phyloP scores from a whole-genome alignment of 2,797 vertebrate genomes.

The Gobionotothen gibberifrons region DNA sequence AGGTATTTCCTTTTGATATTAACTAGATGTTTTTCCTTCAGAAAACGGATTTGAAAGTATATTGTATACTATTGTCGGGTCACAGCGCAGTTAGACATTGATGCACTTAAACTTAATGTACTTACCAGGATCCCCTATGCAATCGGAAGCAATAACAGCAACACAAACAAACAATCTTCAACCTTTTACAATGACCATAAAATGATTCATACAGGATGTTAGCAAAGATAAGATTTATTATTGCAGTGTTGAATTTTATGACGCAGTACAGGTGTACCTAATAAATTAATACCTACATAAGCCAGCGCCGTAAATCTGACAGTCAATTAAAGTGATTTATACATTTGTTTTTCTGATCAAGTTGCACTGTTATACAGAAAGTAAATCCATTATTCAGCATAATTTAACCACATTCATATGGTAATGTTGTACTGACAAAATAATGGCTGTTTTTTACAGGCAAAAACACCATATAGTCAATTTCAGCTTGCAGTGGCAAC shows the following conservation, averaged over 20 bases:
- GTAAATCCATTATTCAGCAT: background rate
- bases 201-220: constrained; percentile 11
- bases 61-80: background rate
- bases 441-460: background rate
- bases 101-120: background rate
- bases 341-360: background rate
- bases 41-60: background rate
- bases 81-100: background rate
- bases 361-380: constrained; percentile 7
- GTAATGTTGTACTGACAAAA: constrained; percentile 1
- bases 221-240: constrained; percentile 10
- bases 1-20: background rate
- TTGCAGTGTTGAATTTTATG: constrained; percentile 15
- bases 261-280: constrained; percentile 20
- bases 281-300: constrained; percentile 10
- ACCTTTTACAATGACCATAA: background rate
- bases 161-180: background rate
- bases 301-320: constrained; percentile 1
- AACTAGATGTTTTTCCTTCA: background rate
- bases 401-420: constrained; percentile 8
- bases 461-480: background rate
- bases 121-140: background rate
- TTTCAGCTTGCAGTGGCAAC: background rate
- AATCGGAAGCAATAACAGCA: background rate
- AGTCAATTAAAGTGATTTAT: constrained; percentile 25